Base-by-base conservation (phyloP, 2,888 invertebrate genomes). In the Itoplectis maculator region DNA sequence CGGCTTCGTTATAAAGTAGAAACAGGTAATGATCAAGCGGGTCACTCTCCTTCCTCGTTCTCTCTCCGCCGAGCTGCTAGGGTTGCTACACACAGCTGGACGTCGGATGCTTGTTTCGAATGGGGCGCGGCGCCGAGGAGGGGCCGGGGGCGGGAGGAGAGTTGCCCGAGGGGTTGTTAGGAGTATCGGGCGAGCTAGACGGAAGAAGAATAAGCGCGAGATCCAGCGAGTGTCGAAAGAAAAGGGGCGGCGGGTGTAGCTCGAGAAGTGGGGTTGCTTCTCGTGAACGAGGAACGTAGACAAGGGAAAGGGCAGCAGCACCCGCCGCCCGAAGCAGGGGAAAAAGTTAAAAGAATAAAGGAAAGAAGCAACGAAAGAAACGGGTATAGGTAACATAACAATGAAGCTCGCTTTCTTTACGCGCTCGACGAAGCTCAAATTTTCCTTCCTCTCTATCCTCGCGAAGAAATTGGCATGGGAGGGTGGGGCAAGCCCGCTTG, bases 381-480 rank as follows among this genome's bases (percentile, higher is more conserved):
- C 56, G 76, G 76, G 79, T 82, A 76, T 76, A 75, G 79, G 75
- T 75, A 76, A 79, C 76, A 72, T 89, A 89, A 89, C 90, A 87
- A 90, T 86, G 87, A 84, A 84, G 85, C 82, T 87, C 86, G 86
- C 86, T 87, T 86, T 86, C 83, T 88, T 87, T 87, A 84, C 85
- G 86, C 85, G 90, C 84, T 87, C 88, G 87, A 85, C 84, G 87
- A 86, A 86, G 87, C 88, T 88, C 86, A 79, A 85, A 85, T 84
- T 82, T 84, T 79, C 81, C 81, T 79, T 84, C 72, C 35, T 73
- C 72, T 56, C 51, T 70, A 45, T 73, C 35, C n/a, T n/a, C 73
- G 42, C 40, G 70, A 61, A 66, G 79, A 37, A 81, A 75, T 69
- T 69, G 63, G 68, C 42, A 54, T 61, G 47, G 73, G 73, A 45